Base-by-base conservation (phyloP, 2,797 vertebrate genomes). In the Spea hammondii region DNA sequence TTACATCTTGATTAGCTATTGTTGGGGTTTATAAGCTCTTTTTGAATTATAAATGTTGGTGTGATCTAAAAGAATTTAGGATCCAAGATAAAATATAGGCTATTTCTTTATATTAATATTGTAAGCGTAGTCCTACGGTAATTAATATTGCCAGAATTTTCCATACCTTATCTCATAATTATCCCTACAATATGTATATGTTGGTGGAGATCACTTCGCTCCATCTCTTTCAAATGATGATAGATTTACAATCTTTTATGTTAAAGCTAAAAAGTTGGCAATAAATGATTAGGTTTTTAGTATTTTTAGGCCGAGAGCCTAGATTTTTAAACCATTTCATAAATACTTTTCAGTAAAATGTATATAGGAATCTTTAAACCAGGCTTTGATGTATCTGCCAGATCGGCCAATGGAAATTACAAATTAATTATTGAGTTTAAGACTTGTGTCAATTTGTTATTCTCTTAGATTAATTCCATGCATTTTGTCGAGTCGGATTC, bases 391-490 rank as follows among this genome's bases (percentile, higher is more conserved):
- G 65, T 60, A 50, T 60, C 12, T 60, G 74, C 65, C 65, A 60
- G 57, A 76, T 17, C 49, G 45, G 64, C 71, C 71, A 73, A 64
- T 14, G 3, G 12, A 73, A 73, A 73, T 73, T 73, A 49, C 60
- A 62, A 47, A 46, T 62, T 50, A 69, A 62, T 57, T 72, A 67
- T 45, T 64, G 12, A 10, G 47, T 64, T 53, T 51, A 14, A 46
- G 44, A 49, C 32, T 44, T 32, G 46, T 17, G 67, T 50, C 46
- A 76, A 80, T 76, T 60, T 50, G 72, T 66, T 51, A 80, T 91
- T 91, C 87, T 87, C 50, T 69, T 76, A 89, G 86, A 89, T 88
- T 87, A 83, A 89, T 88, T 85, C 85, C 78, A 85, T 84, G 86
- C 89, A 84, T 62, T 87, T 89, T 85, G 83, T 79, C 86, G 84